phyloP scores from a whole-genome alignment of 2,113 vertebrate genomes.

The Trachemys scripta region DNA sequence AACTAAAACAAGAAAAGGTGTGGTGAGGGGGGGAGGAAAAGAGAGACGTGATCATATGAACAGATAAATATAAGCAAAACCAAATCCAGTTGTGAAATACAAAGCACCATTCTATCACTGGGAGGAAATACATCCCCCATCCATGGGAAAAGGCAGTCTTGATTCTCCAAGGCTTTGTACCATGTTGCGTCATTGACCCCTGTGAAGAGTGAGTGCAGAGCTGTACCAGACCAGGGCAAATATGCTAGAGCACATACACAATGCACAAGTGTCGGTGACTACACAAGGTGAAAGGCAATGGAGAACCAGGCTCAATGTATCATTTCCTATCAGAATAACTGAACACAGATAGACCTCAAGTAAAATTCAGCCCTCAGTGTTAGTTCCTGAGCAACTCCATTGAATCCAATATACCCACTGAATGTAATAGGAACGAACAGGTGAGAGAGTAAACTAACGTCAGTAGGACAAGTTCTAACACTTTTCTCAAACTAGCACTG shows the following conservation, averaged over 20 bases:
- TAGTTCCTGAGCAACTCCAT: accelerated
- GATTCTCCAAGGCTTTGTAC: background rate
- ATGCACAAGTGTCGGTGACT: background rate
- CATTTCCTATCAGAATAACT: background rate
- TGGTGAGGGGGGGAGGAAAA: background rate
- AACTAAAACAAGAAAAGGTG: background rate
- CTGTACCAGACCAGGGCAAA: background rate
- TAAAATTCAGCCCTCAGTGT: background rate
- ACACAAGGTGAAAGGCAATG: background rate
- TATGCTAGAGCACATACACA: background rate
- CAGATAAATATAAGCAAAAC: background rate
- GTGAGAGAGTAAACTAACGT: background rate
- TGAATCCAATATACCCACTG: accelerated
- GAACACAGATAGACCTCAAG: background rate
- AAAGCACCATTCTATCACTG: background rate
- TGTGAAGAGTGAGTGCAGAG: background rate
- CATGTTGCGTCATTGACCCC: background rate
- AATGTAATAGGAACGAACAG: background rate
- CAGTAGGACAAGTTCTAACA: background rate
- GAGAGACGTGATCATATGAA: background rate
- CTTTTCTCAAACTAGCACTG: background rate
- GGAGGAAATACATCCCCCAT: background rate
- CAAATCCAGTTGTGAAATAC: background rate
- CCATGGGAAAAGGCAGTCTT: background rate
- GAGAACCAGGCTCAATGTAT: background rate